Base-by-base conservation (phyloP, 2,888 invertebrate genomes). In the Exephanes ischioxanthus region DNA sequence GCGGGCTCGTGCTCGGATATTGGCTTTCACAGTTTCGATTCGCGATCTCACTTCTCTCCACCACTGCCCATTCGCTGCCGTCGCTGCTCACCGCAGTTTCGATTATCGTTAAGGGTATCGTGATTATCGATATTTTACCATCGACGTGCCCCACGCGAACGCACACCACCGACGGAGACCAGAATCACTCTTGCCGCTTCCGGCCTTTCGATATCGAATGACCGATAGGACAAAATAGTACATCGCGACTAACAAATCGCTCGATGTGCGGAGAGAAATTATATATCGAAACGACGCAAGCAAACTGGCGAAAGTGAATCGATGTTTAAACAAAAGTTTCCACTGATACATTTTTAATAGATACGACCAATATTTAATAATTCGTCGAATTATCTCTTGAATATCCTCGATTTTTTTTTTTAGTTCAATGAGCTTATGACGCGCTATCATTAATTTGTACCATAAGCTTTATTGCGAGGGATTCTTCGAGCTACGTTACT, bases 111-210 rank as follows among this genome's bases (percentile, higher is more conserved):
- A 48, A 22, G 0, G 14, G 41, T 73, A 68, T 79, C 48, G 22
- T 75, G 58, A 83, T 83, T 68, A 79, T 79, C 77, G 70, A 85
- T 85, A 78, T 81, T 85, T 63, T 75, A 68, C 45, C 73, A 70
- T 73, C 63, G 73, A n/a, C n/a, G 3, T 11, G n/a, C 19, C 45
- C n/a, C 3, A 16, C 2, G 11, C 41, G 11, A 11, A 41, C 16
- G 19, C 37, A 3, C 41, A 11, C 41, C 41, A 7, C 16, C 63
- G n/a, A 66, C 67, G 67, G 19, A 41, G 11, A 6, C 41, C 26
- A 22, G 37, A 67, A 41, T 67, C 19, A 45, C 19, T 41, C 63
- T 33, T n/a, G 16, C 63, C 63, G 63, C 63, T 63, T 63, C 63
- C 63, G 45, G 26, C 66, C 48, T 63, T 51, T 61, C 55, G 48